A percentile compares a stretch with the other conserved stretches of the same genome.
These are phyloP conservation scores for Mesoligia furuncula DNA, from an alignment of 2,888 invertebrate genomes.

Conservation along the genomic window DNA sequence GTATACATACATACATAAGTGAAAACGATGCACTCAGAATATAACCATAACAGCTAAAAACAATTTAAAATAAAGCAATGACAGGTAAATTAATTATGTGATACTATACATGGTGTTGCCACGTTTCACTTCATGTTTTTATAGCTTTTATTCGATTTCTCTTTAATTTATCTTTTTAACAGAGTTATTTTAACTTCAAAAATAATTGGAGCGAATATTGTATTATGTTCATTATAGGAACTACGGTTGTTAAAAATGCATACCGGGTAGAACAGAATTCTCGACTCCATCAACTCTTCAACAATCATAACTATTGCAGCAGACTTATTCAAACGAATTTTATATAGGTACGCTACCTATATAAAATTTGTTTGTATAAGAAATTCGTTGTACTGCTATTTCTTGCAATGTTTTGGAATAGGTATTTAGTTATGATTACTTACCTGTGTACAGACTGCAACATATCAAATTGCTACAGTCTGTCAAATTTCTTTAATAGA, in stretches of 20 bases:
- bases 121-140: no score
- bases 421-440: neutral
- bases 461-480: no score
- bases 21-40: neutral
- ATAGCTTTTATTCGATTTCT: neutral
- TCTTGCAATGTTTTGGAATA: constrained; percentile 3
- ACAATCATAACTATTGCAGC: neutral
- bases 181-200: neutral
- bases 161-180: neutral
- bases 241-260: neutral
- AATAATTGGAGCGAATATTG: neutral
- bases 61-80: no score
- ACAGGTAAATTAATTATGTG: no score
- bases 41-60: no score
- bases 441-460: neutral
- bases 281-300: constrained; percentile 6
- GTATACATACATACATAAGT: neutral
- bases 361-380: no score
- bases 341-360: no score
- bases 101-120: no score
- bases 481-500: no score
- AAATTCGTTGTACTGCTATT: constrained; percentile 5
- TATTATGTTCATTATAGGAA: neutral
- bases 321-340: constrained; percentile 9
- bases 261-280: neutral